Evolutionary conservation across 2,888 invertebrate genomes (phyloP).

Genomic region (Helobdella robusta): DNA sequence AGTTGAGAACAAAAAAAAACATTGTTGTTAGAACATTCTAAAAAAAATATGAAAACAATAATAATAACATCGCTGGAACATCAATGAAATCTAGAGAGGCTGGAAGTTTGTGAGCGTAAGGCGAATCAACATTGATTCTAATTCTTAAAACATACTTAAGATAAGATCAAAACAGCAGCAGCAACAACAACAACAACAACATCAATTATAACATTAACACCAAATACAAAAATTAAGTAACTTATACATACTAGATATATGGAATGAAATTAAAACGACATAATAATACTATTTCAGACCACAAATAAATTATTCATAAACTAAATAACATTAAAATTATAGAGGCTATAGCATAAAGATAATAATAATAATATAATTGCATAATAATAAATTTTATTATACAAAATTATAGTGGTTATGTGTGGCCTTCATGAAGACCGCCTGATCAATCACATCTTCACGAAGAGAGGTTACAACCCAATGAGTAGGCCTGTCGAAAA

Average conservation of each 20-base stretch:
- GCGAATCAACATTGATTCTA: no score
- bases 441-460: constrained; percentile 16
- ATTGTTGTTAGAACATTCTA: background rate
- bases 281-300: background rate
- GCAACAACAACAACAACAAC: background rate
- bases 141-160: background rate
- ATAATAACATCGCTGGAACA: no score
- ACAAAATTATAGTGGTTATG: background rate
- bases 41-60: background rate
- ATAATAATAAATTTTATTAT: background rate
- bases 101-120: no score
- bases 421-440: constrained; percentile 14
- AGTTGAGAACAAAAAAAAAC: background rate
- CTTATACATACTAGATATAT: background rate
- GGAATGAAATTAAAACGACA: background rate
- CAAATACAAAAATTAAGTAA: background rate
- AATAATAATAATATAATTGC: background rate
- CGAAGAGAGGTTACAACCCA: constrained; percentile 28
- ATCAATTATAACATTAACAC: background rate
- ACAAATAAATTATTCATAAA: background rate
- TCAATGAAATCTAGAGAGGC: no score
- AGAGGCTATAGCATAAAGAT: background rate
- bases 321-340: background rate
- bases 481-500: constrained; percentile 34
- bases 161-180: background rate